Percentiles rank a stretch among this genome's conserved stretches.
Conservation (phyloP, 2,888 invertebrate species). For the Drosophila helvetica region DNA sequence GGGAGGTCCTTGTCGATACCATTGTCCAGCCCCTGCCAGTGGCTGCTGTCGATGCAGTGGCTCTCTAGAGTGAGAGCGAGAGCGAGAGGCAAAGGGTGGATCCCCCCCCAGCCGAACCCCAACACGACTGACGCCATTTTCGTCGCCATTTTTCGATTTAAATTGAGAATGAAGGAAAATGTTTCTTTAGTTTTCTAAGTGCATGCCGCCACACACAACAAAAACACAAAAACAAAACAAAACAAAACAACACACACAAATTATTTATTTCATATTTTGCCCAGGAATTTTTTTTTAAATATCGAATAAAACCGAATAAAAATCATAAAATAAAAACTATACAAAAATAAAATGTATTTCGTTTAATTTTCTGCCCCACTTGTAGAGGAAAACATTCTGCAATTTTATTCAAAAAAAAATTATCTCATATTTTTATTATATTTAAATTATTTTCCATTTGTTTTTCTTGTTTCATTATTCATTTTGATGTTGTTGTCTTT, state of each 20-base stretch:
- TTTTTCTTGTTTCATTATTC: constrained; percentile 37
- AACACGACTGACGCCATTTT: constrained; percentile 73
- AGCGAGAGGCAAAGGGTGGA: neutral
- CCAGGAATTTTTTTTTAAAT: constrained; percentile 61
- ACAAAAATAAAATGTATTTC: constrained; percentile 4
- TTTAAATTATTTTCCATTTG: constrained; percentile 48
- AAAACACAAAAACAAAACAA: neutral
- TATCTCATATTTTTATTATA: constrained; percentile 65
- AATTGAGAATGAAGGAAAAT: constrained; percentile 35
- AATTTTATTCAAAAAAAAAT: constrained; percentile 53
- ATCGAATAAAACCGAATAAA: constrained; percentile 27
- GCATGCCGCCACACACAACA: constrained; percentile 64
- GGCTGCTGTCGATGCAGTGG: constrained; percentile 31
- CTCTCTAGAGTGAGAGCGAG: constrained; percentile 27
- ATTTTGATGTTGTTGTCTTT: constrained; percentile 31
- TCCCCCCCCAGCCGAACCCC: neutral
- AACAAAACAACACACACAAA: constrained; percentile 54
- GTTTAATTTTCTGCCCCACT: neutral
- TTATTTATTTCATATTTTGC: constrained; percentile 76
- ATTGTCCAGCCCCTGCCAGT: constrained; percentile 25
- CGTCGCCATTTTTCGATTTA: constrained; percentile 59
- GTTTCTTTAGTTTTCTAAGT: constrained; percentile 68
- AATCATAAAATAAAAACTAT: constrained; percentile 24
- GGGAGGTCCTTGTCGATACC: constrained; percentile 60
- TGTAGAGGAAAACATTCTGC: neutral